phyloP scores from a whole-genome alignment of 2,113 vertebrate species.

The Falcunculus frontatus region DNA sequence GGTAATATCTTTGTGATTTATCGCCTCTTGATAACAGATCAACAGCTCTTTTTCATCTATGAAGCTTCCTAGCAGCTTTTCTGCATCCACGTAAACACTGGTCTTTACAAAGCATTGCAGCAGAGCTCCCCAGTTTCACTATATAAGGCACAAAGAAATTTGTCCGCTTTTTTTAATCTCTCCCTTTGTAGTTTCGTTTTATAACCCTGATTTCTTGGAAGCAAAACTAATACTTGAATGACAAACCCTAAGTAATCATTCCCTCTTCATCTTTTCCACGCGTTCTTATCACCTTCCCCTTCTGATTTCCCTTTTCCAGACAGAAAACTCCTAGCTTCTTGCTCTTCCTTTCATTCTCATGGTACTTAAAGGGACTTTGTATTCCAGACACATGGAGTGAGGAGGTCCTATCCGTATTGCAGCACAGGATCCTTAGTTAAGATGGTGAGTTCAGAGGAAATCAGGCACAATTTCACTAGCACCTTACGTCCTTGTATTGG shows the following conservation, averaged over 20 bases:
- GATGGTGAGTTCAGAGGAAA: background rate
- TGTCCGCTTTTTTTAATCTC: background rate
- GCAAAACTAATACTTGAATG: background rate
- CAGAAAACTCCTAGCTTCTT: background rate
- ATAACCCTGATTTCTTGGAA: background rate
- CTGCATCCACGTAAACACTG: background rate
- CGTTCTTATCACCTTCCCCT: background rate
- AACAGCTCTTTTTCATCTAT: background rate
- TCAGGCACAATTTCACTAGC: background rate
- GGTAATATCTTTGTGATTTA: background rate
- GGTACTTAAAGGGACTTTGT: background rate
- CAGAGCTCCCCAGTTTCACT: background rate
- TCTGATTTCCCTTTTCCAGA: background rate
- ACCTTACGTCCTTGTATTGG: background rate
- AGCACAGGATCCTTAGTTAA: background rate
- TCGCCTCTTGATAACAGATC: background rate
- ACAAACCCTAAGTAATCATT: background rate
- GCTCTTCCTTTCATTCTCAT: background rate
- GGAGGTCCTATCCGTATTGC: background rate
- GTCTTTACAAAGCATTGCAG: background rate
- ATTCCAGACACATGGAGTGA: background rate
- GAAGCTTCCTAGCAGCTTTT: background rate
- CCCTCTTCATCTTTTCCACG: background rate
- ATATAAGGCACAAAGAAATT: background rate
- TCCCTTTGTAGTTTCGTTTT: background rate